A percentile compares a stretch with the other conserved stretches of the same genome.
Evolutionary conservation across 1,140 invertebrate genomes (phyloP).

Genomic region (Hypothenemus hampei): DNA sequence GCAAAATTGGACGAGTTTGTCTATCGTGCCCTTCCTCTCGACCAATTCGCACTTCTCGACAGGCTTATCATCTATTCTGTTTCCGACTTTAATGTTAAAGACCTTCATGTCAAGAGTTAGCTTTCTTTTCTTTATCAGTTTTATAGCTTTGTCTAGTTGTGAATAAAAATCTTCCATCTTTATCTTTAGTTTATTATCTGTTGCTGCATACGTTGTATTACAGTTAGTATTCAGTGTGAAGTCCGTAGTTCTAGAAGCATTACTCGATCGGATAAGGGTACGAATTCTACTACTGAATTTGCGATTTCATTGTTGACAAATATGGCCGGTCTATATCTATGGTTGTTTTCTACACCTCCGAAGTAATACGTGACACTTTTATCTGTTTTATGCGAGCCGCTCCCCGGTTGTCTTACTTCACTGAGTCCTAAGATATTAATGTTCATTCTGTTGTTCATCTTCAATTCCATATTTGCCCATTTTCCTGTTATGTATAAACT

Average conservation of each 20-base stretch:
- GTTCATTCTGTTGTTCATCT: conserved; percentile 23
- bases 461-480: conserved; percentile 13
- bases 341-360: conserved; percentile 13
- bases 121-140: conserved; percentile 25
- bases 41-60: conserved; percentile 31
- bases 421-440: conserved; percentile 21
- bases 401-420: conserved; percentile 11
- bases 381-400: conserved; percentile 1
- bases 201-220: conserved; percentile 40
- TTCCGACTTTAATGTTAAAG: conserved; percentile 34
- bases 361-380: conserved; percentile 15
- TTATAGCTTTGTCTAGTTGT: conserved; percentile 18
- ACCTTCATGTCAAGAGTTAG: conserved; percentile 34
- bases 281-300: conserved; percentile 14
- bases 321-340: conserved; percentile 25
- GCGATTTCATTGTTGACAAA: conserved; percentile 7
- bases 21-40: conserved; percentile 37
- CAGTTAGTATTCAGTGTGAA: conserved; percentile 29
- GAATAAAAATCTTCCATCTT: conserved; percentile 32
- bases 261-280: conserved; percentile 17
- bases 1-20: conserved; percentile 37
- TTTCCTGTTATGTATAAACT: conserved; percentile 18
- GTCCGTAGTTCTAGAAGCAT: conserved; percentile 31
- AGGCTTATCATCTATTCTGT: conserved; percentile 5
- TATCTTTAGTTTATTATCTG: conserved; percentile 22